Percentiles rank a stretch among this genome's conserved stretches.
Evolutionary conservation across 1,140 invertebrate species (phyloP).

Genomic region (Euwallacea fornicatus): DNA sequence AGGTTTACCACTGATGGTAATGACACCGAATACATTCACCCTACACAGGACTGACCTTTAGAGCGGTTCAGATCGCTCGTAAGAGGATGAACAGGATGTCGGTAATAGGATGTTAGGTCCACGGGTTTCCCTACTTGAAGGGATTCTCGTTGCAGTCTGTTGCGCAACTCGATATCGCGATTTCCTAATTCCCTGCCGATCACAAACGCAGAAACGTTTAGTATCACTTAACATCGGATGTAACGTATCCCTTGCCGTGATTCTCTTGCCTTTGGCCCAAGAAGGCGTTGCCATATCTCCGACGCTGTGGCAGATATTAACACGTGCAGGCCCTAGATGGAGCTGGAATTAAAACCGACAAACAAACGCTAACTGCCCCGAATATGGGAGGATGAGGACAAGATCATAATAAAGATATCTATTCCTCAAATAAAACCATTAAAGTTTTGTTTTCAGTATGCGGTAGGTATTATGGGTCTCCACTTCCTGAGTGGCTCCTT

Average conservation of each 20-base stretch:
- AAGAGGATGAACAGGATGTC: slow-evolving; percentile 50
- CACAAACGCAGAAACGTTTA: slow-evolving; percentile 35
- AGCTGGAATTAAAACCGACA: background rate
- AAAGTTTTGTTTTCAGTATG: slow-evolving; percentile 21
- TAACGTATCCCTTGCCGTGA: background rate
- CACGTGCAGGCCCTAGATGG: background rate
- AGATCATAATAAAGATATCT: slow-evolving; percentile 15
- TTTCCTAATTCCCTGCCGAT: slow-evolving; percentile 25
- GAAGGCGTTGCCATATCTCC: background rate
- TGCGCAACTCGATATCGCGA: slow-evolving; percentile 24
- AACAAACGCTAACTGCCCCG: background rate
- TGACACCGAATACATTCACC: too few relatives aligned
- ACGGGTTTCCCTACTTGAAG: slow-evolving; percentile 42
- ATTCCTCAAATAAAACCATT: slow-evolving; percentile 8
- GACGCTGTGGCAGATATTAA: background rate
- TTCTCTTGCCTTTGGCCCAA: too few relatives aligned
- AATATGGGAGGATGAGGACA: slow-evolving; percentile 8
- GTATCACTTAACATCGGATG: slow-evolving; percentile 37
- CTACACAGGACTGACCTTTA: slow-evolving; percentile 26
- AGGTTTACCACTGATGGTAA: too few relatives aligned
- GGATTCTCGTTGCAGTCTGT: slow-evolving; percentile 16
- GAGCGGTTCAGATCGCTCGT: slow-evolving; percentile 32
- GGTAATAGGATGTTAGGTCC: slow-evolving; percentile 50
- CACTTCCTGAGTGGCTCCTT: slow-evolving; percentile 28
- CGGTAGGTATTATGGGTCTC: slow-evolving; percentile 35